Base-by-base conservation (phyloP, 2,888 invertebrate genomes). In the Clunio marinus region DNA sequence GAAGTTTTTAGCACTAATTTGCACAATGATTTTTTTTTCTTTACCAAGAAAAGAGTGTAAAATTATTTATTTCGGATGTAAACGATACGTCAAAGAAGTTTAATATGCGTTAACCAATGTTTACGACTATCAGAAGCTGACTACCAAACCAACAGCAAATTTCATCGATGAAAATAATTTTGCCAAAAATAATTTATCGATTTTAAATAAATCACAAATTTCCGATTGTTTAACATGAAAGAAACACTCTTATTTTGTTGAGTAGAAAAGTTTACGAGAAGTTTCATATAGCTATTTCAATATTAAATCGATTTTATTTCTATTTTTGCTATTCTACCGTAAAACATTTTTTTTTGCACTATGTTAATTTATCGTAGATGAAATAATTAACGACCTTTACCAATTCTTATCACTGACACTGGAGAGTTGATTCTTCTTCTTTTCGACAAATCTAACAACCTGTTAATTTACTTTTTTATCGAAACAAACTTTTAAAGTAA, bases 161-260 rank as follows among this genome's bases (percentile, higher is more conserved):
- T n/a, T n/a, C n/a, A n/a, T n/a, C n/a, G n/a, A n/a, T n/a, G n/a
- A n/a, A n/a, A n/a, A n/a, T n/a, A n/a, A n/a, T n/a, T n/a, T n/a
- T 41, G 41, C 10, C 10, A 41, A 41, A 41, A n/a, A 15, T 15
- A 15, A 41, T 8, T 41, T 41, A 41, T 41, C 15, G 41, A 41
- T 41, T 41, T 41, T 41, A 41, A 41, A 41, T 41, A n/a, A 41
- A n/a, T 41, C 41, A 41, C 41, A 15, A 41, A 41, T 41, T 41
- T 41, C 41, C 10, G 15, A n/a, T 41, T 41, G 41, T 41, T 41
- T 41, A 2, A 15, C 2, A 15, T 32, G 32, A 32, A 32, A 5
- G 32, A 32, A 32, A 5, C 10, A 8, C 32, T 32, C 32, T 5
- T 10, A 32, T 32, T n/a, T n/a, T 32, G 32, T 32, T 32, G 32